Evolutionary conservation across 2,113 vertebrate genomes (phyloP), one percentile per base, ranked within the genome.

Genomic region (Indri indri): DNA sequence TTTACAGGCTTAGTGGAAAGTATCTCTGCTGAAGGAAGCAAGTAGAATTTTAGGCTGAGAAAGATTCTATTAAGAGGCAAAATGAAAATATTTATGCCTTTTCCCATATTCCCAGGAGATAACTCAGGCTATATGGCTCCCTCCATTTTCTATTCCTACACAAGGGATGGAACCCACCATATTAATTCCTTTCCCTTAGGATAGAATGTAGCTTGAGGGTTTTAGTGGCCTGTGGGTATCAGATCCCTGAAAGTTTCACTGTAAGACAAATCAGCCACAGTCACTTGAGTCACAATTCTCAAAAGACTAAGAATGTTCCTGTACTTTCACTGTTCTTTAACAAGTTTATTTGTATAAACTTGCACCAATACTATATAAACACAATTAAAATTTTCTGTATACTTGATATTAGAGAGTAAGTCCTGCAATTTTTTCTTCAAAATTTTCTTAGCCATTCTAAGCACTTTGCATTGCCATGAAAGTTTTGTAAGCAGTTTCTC

Each of bases 171-270:
- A 54, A 83, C 13, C 84, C 68, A 54, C 10, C 17, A 16, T n/a
- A 79, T n/a, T 52, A 93, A 52, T 18, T 76, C 6, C 22, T 66
- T 79, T 93, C 92, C 61, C 76, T 86, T 90, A 90, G 74, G 94
- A 89, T 18, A 30, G 0, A 74, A 59, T 14, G 4, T 6, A 77
- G 2, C 17, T 42, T 86, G 61, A 50, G 63, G 37, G 5, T 57
- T 91, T 82, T 76, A 94, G 77, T 47, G n/a, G 1, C 3, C 37
- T 61, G 4, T 59, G n/a, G 42, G 52, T 27, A 66, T 82, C 45
- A 13, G 11, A 86, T 73, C 6, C 57, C 40, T 85, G 23, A 12
- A 85, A 96, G 34, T 84, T 16, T 87, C 47, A 83, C 2, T 6
- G 4, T 23, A 73, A 89, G 30, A 59, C 11, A 54, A 93, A 40